Evolutionary conservation across 2,797 vertebrate genomes (phyloP), one percentile per base, ranked within the genome.

Genomic region (Syndactyla subalaris): DNA sequence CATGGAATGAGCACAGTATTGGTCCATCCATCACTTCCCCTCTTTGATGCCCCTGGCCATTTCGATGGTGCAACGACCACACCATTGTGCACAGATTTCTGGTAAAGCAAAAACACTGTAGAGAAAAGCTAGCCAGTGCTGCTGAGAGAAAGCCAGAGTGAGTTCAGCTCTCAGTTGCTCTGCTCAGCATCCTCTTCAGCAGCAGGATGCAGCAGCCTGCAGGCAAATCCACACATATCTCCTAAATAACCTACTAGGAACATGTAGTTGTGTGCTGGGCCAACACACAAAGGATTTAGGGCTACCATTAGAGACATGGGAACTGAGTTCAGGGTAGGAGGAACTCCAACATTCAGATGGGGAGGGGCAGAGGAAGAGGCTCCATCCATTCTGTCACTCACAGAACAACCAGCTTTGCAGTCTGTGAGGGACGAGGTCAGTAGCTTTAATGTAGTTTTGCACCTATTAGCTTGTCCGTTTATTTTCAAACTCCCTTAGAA

Each of bases 291-390:
- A 43, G 70, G 14, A 6, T 55, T 76, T 1, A 0, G 20, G n/a
- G 27, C 63, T 85, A 16, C 46, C 30, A 32, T 49, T 52, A 82
- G 66, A 66, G 51, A 58, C 5, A 36, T 7, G 5, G 19, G 46
- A 41, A 45, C 46, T 49, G 14, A 48, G 34, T 26, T 71, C 45
- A 54, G 19, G 7, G 9, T 26, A 32, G 3, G 2, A 10, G 2
- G 3, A 0, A 58, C 8, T 8, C 27, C 1, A 5, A 4, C 0
- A 6, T n/a, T 49, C 0, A 0, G 29, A 23, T 8, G 32, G 39
- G 52, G 61, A 54, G 55, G 55, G 54, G 38, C 52, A 63, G 39
- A 85, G 39, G n/a, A 73, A 24, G 20, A 36, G 20, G 7, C 4
- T 83, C 52, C 48, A 71, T 52, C n/a, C 36, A 11, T 78, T 59